Evolutionary conservation across 2,888 invertebrate genomes (phyloP), one percentile per base, ranked within the genome.

Genomic region (Lasioglossum oenotherae): DNA sequence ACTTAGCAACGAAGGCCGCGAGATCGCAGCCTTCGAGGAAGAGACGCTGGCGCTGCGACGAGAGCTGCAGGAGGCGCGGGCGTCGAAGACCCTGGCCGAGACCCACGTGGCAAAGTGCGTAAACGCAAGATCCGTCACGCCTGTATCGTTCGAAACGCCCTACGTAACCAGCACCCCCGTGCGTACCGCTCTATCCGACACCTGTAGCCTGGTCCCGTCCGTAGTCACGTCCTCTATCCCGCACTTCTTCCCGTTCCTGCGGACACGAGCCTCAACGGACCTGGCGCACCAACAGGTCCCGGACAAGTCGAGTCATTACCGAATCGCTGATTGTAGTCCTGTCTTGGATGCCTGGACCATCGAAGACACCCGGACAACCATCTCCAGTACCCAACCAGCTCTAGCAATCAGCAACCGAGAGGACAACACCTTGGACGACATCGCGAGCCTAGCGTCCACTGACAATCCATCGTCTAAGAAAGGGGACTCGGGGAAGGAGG

Each of bases 11-110:
- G 93, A 93, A 85, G 93, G 92, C 81, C 94, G 93, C 76, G 95
- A 94, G 92, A 94, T 95, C 87, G 94, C 93, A 73, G 95, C 95
- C 85, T 94, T 95, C 89, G 95, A 95, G 91, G 94, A 95, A 90
- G 95, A 95, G 89, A 94, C 92, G 31, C 89, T 95, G 92, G 92
- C 93, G 81, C 91, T 95, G 82, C 92, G 95, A 64, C 94, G 95
- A 27, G 95, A 95, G 89, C 93, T 95, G 27, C 94, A 95, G 90
- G 95, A 95, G 89, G 95, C 94, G 53, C 90, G 94, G 76, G 94
- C 94, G 71, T 93, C 93, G 83, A 93, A 92, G 91, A 93, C 89
- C 82, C 87, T 90, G 76, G 93, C 91, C 80, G 94, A 94, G 87
- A 90, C 90, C 83, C 94, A 94, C 84, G 93, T 91, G 87, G 91